A percentile compares a stretch with the other conserved stretches of the same genome.
These are phyloP conservation scores for Gambusia yucatana DNA, from an alignment of 2,797 vertebrate genomes.

Conservation along the genomic window DNA sequence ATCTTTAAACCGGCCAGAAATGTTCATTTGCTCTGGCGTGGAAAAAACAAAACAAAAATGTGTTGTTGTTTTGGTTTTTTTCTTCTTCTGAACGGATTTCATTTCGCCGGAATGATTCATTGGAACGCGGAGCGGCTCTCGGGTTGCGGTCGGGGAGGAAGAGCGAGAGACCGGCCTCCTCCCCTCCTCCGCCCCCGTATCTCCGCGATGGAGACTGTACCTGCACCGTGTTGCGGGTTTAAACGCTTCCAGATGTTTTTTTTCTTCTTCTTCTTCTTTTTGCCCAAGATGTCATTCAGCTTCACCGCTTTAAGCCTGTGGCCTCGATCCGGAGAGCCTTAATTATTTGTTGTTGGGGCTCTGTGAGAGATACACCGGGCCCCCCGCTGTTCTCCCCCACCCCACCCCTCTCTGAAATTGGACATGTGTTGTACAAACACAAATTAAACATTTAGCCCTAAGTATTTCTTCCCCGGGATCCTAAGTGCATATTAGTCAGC, in stretches of 20 bases:
- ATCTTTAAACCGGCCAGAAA: background rate
- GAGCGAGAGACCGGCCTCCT: background rate
- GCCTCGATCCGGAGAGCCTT: constrained; percentile 45
- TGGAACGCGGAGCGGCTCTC: constrained; percentile 10
- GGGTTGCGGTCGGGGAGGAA: background rate
- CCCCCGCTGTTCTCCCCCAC: background rate
- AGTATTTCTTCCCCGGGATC: constrained; percentile 69
- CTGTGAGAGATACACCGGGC: constrained; percentile 70
- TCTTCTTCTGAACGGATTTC: constrained; percentile 12
- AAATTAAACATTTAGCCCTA: constrained; percentile 77
- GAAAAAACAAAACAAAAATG: background rate
- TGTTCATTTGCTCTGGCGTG: background rate
- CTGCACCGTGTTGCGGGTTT: constrained; percentile 12
- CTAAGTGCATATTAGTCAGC: constrained; percentile 77
- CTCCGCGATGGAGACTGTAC: background rate
- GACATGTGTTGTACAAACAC: constrained; percentile 77
- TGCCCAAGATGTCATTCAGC: too few relatives aligned
- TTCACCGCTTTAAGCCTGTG: constrained; percentile 51
- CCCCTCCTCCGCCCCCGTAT: too few relatives aligned
- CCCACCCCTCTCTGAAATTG: constrained; percentile 40
- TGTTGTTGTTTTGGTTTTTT: too few relatives aligned
- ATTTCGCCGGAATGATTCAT: constrained; percentile 12
- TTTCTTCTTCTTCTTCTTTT: constrained; percentile 6
- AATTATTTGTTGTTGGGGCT: constrained; percentile 67
- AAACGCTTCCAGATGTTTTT: constrained; percentile 52